phyloP scores from a whole-genome alignment of 2,888 invertebrate genomes.

The Alloplasta piceator region DNA sequence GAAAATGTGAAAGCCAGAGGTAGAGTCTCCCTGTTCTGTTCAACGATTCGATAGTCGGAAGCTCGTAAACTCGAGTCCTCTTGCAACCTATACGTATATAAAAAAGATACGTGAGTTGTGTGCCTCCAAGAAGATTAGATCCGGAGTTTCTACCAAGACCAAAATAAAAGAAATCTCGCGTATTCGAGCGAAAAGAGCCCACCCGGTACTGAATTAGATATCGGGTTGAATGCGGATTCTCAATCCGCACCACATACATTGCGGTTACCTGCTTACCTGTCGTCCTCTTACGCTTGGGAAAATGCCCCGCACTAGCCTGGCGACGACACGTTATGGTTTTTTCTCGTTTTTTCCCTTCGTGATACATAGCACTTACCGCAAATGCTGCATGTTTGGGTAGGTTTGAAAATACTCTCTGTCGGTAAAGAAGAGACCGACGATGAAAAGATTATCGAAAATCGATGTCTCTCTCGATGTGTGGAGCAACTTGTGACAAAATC shows the following conservation, averaged over 20 bases:
- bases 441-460: no score
- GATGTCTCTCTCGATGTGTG: no score
- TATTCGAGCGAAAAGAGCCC: slow-evolving; percentile 62
- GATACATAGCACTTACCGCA: slow-evolving; percentile 67
- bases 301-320: no score
- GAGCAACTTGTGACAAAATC: no score
- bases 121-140: slow-evolving; percentile 29
- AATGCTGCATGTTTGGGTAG: slow-evolving; percentile 74
- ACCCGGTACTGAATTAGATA: slow-evolving; percentile 76
- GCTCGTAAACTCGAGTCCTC: slow-evolving; percentile 56
- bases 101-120: neutral
- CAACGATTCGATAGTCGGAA: slow-evolving; percentile 54
- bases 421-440: no score
- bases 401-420: slow-evolving; percentile 77
- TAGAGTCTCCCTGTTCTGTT: slow-evolving; percentile 46
- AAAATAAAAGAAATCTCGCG: slow-evolving; percentile 59
- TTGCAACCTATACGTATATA: neutral
- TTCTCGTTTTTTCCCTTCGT: slow-evolving; percentile 2
- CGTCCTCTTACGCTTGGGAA: no score
- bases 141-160: slow-evolving; percentile 42
- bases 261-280: slow-evolving; percentile 24
- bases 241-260: slow-evolving; percentile 60
- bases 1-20: slow-evolving; percentile 51
- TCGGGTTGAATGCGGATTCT: slow-evolving; percentile 73
- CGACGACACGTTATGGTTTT: neutral